A percentile compares a stretch with the other conserved stretches of the same genome.
These are phyloP conservation scores for Hippocampus mohnikei DNA, from an alignment of 2,113 vertebrate species.

Conservation along the genomic window DNA sequence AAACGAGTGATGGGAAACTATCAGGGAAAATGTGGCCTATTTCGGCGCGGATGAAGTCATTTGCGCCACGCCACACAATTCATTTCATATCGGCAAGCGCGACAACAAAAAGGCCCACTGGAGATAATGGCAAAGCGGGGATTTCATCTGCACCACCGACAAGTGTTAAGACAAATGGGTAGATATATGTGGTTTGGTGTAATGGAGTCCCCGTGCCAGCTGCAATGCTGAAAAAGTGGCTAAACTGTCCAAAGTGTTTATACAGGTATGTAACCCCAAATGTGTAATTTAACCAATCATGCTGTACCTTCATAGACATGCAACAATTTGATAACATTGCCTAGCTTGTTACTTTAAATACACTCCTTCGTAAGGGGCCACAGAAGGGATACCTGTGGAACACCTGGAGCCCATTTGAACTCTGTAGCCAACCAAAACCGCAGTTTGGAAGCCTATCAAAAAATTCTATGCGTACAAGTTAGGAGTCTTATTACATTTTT, in stretches of 20 bases:
- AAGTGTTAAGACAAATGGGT: background rate
- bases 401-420: no score
- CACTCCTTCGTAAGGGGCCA: no score
- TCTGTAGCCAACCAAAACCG: no score
- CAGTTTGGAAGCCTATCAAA: no score
- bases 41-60: conserved; percentile 22
- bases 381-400: no score
- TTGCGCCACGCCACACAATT: conserved; percentile 22
- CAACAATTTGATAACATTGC: no score
- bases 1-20: conserved; percentile 17
- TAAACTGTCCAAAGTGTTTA: background rate
- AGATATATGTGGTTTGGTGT: background rate
- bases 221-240: background rate
- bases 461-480: no score
- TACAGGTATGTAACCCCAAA: no score
- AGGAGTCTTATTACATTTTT: no score
- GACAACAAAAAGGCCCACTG: background rate
- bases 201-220: background rate
- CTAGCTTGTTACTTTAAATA: no score
- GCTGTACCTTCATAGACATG: no score
- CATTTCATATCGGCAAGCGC: conserved; percentile 3
- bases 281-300: no score
- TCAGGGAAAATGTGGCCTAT: conserved; percentile 22
- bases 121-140: background rate
- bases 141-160: background rate